Conservation (phyloP, 2,113 vertebrate species). For the Vulpes vulpes region DNA sequence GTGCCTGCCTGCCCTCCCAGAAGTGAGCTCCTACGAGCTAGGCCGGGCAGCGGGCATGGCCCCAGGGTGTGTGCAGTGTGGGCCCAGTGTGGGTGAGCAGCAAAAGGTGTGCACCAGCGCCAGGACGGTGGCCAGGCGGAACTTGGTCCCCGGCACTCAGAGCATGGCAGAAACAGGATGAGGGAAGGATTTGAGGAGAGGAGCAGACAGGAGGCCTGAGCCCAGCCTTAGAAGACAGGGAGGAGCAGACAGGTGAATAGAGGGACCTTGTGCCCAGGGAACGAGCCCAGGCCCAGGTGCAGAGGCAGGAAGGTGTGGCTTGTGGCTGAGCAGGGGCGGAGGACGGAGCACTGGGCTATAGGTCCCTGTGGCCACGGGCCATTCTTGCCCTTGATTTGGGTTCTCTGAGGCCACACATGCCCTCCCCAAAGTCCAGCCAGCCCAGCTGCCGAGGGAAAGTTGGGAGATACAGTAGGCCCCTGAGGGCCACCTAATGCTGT, state of each 20-base stretch:
- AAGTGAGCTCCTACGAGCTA: neutral
- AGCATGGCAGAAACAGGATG: neutral
- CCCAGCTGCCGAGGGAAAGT: neutral
- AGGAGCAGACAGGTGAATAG: neutral
- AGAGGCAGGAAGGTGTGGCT: neutral
- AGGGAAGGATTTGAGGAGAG: neutral
- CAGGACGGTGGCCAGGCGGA: neutral
- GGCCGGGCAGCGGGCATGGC: too few species aligned
- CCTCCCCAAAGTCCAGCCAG: neutral
- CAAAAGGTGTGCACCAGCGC: neutral
- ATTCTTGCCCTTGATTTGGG: neutral
- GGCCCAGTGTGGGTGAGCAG: neutral
- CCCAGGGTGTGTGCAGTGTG: accelerated
- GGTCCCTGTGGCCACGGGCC: neutral
- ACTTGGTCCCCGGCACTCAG: neutral
- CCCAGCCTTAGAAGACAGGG: neutral
- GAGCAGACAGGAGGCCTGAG: neutral
- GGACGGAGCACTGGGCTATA: neutral
- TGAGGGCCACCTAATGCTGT: neutral
- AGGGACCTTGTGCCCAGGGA: neutral
- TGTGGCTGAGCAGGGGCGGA: neutral
- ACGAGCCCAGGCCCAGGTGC: neutral
- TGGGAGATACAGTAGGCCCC: neutral
- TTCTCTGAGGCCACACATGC: neutral
- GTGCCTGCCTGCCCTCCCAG: neutral